Base-by-base conservation (phyloP, 2,888 invertebrate genomes). In the Taphrorychus bicolor region DNA sequence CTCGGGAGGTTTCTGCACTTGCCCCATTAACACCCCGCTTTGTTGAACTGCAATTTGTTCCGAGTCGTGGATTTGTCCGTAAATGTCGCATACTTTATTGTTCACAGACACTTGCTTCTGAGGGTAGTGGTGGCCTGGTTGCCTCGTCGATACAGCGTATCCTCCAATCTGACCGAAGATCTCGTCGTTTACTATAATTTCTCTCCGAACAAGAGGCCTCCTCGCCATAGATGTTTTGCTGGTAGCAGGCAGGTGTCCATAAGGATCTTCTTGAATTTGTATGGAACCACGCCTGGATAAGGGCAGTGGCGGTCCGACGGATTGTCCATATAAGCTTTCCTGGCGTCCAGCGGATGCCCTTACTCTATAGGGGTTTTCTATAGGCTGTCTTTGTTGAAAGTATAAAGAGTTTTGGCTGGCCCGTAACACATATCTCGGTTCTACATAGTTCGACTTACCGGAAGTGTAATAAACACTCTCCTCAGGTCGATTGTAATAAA, bases 51-150 rank as follows among this genome's bases (percentile, higher is more conserved):
- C 48, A 16, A 66, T 66, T 17, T 71, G 69, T 3, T 75, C 74
- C 2, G 71, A 59, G 59, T 82, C 83, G 71, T 83, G 82, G 23
- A 83, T 83, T 71, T 81, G 78, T 3, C 83, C 83, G 59, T 82
- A 82, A 23, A 82, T 79, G 73, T 83, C 83, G 70, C 82, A 82
- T 18, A 80, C 79, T 76, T 81, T 81, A 65, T 82, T 80, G 9
- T 75, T 77, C 3, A 82, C 76, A 0, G 80, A 77, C 14, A 80
- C 74, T 52, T 74, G 74, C 22, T 66, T 72, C 42, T 48, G 69
- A 0, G 71, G 64, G 7, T 51, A 56, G 66, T 69, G 73, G 63
- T 74, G 75, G 40, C 48, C 54, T 16, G 52, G 54, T 11, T 11
- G 54, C 16, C n/a, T 42, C 3, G 49, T 24, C n/a, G 45, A 21